Conservation (phyloP, 2,888 invertebrate genomes). For the Euzophera pinguis region DNA sequence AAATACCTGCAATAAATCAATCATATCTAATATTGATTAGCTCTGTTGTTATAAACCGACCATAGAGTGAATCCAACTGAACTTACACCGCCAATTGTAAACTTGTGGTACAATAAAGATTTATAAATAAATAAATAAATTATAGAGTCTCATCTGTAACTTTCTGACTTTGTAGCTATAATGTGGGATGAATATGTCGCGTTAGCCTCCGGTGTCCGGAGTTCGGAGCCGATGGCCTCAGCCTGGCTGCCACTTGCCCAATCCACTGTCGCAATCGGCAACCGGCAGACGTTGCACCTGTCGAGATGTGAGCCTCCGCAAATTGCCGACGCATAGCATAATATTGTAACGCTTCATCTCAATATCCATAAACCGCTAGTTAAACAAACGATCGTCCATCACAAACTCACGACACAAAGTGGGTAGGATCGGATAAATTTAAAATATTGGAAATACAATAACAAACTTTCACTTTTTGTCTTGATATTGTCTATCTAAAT, state of each 20-base stretch:
- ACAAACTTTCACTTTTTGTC: conserved; percentile 38
- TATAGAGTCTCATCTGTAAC: not conserved
- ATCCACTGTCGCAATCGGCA: conserved; percentile 63
- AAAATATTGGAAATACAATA: not conserved
- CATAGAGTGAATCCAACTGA: too few species aligned
- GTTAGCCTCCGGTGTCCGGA: conserved; percentile 47
- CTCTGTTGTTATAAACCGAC: too few species aligned
- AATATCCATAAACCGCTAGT: conserved; percentile 28
- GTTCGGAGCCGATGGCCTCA: conserved; percentile 67
- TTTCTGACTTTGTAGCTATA: conserved; percentile 33
- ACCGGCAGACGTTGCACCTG: conserved; percentile 69
- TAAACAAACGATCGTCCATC: conserved; percentile 1
- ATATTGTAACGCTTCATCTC: conserved; percentile 40
- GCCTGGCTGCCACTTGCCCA: conserved; percentile 63
- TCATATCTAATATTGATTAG: too few species aligned
- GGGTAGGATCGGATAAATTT: not conserved
- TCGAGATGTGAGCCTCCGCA: conserved; percentile 65
- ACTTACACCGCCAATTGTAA: too few species aligned
- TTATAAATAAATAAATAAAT: not conserved
- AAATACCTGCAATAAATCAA: too few species aligned
- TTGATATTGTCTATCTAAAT: conserved; percentile 20
- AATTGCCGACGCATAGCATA: conserved; percentile 52
- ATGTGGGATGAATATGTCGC: conserved; percentile 69
- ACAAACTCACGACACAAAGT: not conserved
- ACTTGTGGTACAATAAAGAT: too few species aligned